Evolutionary conservation across 2,797 vertebrate genomes (phyloP).

Genomic region (Naso thynnoides): DNA sequence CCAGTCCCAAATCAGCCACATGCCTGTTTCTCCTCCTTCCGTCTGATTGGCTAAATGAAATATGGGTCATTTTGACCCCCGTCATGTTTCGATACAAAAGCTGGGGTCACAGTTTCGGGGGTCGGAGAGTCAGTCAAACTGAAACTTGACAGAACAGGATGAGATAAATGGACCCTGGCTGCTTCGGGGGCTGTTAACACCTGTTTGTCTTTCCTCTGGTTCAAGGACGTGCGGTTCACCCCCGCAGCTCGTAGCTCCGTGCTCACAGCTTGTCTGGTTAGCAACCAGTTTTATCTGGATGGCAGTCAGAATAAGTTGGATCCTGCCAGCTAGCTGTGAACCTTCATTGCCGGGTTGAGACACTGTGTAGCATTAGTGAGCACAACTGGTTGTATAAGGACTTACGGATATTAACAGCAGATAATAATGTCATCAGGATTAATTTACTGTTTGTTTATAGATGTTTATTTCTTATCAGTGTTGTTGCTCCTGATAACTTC

Average conservation of each 20-base stretch:
- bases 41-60: conserved; percentile 38
- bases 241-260: conserved; percentile 2
- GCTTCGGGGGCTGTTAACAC: conserved; percentile 60
- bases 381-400: conserved; percentile 39
- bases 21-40: conserved; percentile 34
- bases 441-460: neutral
- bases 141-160: conserved; percentile 76
- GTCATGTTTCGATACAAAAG: conserved; percentile 25
- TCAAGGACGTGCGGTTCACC: conserved; percentile 71
- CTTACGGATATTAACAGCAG: conserved; percentile 25
- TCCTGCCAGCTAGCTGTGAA: conserved; percentile 28
- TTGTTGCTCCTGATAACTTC: neutral
- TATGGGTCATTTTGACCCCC: conserved; percentile 18
- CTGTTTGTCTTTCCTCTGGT: conserved; percentile 74
- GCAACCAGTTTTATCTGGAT: conserved; percentile 72
- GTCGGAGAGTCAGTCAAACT: conserved; percentile 22
- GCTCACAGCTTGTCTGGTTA: conserved; percentile 31
- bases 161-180: conserved; percentile 62
- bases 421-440: conserved; percentile 15
- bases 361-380: conserved; percentile 16
- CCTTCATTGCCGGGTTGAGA: conserved; percentile 31
- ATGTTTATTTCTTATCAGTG: conserved; percentile 8
- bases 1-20: conserved; percentile 5
- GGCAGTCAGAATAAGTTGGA: conserved; percentile 38
- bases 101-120: conserved; percentile 31